Evolutionary conservation across 1,140 invertebrate species (phyloP).

Genomic region (Eurytemora carolleeae): DNA sequence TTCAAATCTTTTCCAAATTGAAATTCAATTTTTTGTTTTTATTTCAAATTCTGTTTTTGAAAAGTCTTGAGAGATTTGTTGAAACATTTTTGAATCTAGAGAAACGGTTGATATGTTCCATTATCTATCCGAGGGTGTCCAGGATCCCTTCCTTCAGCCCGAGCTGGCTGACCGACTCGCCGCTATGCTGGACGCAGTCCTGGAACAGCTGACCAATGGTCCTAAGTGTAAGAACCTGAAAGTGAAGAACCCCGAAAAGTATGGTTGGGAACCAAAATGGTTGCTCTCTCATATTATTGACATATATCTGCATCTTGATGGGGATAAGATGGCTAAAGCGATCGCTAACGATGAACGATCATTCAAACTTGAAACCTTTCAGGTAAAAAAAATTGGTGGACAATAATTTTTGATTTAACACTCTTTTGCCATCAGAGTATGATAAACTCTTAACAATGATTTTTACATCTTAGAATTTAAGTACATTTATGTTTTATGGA

Average conservation of each 20-base stretch:
- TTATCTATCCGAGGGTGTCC: conserved; percentile 81
- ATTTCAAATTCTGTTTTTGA: too few relatives aligned
- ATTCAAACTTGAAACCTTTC: conserved; percentile 13
- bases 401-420: too few relatives aligned
- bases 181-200: conserved; percentile 52
- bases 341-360: conserved; percentile 55
- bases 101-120: conserved; percentile 98
- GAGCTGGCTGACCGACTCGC: conserved; percentile 80
- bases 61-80: too few relatives aligned
- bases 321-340: conserved; percentile 66
- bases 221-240: conserved; percentile 56
- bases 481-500: too few relatives aligned
- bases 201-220: background rate
- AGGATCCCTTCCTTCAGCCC: conserved; percentile 72
- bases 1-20: too few relatives aligned
- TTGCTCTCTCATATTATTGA: conserved; percentile 76
- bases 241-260: conserved; percentile 82
- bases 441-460: too few relatives aligned
- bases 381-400: background rate
- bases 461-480: too few relatives aligned
- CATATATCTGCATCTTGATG: conserved; percentile 90
- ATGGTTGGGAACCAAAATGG: conserved; percentile 83
- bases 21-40: too few relatives aligned
- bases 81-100: too few relatives aligned
- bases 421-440: too few relatives aligned